Evolutionary conservation across 53 echinoderm and acorn worm genomes (phyloP), one percentile per base, ranked within the genome.

Genomic region (Pentamera pediparva): DNA sequence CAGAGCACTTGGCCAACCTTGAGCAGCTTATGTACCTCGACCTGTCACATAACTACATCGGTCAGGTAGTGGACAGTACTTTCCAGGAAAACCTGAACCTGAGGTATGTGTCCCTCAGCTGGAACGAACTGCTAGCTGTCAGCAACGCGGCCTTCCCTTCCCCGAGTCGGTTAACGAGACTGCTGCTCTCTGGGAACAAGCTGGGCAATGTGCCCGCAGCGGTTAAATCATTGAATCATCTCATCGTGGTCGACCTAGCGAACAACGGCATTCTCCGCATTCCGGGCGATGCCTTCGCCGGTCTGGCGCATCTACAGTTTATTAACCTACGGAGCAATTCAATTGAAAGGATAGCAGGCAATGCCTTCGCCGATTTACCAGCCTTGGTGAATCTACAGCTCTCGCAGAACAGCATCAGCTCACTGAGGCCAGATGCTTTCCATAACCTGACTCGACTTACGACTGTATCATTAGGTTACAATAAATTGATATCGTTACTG

Each of bases 11-110:
- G 32, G 69, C 79, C 35, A 77, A 85, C 39, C 61, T 96, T 41
- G 63, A 70, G 1, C 50, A 78, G 10, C 65, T 96, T 39, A 35
- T 48, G 32, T 91, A 91, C 55, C 78, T 96, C 39, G 98, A 96
- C 65, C 32, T 96, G 34, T 91, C 98, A 13, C 82, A 96, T 61
- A 96, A 96, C 53, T 63, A 72, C 56, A 65, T 96, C 5, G 70
- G 61, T 27, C 75, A 61, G 10, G 62, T 96, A 6, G 41, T 59
- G 57, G 53, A 38, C 5, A 81, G 77, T 0, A 83, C 88, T 6
- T 76, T 96, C 32, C 53, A 70, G 45, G 58, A 56, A 32, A 96
- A 88, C 74, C 36, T 6, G 1, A 52, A 81, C 36, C 69, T 96
- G 28, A 54, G 56, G 56, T 62, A 84, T 37, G 17, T 96, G 12